phyloP scores from a whole-genome alignment of 2,888 invertebrate species.

The Leucozona laternaria region DNA sequence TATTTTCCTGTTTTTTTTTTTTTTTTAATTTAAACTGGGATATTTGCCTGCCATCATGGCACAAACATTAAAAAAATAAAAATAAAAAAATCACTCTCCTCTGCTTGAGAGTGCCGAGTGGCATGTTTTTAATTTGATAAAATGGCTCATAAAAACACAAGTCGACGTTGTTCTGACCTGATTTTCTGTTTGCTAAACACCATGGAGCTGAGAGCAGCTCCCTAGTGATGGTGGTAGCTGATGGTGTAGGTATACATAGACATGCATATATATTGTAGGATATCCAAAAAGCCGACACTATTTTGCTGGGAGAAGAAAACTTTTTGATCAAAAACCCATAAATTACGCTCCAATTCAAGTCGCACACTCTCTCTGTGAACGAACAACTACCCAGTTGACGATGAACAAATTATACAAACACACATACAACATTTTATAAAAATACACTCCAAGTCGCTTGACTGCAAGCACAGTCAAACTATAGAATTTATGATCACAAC shows the following conservation, averaged over 20 bases:
- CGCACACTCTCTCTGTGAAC: slow-evolving; percentile 35
- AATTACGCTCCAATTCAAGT: slow-evolving; percentile 73
- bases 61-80: slow-evolving; percentile 24
- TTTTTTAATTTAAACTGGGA: slow-evolving; percentile 10
- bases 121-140: slow-evolving; percentile 66
- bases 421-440: background rate
- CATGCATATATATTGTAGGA: background rate
- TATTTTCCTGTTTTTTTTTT: background rate
- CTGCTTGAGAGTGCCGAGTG: slow-evolving; percentile 27
- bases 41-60: slow-evolving; percentile 27
- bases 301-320: slow-evolving; percentile 39
- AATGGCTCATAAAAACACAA: slow-evolving; percentile 66
- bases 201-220: slow-evolving; percentile 24
- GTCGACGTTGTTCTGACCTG: slow-evolving; percentile 64
- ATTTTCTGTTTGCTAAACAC: slow-evolving; percentile 59
- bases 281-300: slow-evolving; percentile 13
- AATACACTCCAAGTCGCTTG: background rate
- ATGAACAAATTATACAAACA: background rate
- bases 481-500: too few relatives aligned
- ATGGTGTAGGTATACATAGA: too few relatives aligned
- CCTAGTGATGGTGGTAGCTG: background rate
- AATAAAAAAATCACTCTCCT: background rate
- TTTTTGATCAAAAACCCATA: slow-evolving; percentile 74
- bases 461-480: too few relatives aligned
- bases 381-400: slow-evolving; percentile 23